Conservation (phyloP, 2,113 vertebrate species). For the Macroglossus sobrinus region DNA sequence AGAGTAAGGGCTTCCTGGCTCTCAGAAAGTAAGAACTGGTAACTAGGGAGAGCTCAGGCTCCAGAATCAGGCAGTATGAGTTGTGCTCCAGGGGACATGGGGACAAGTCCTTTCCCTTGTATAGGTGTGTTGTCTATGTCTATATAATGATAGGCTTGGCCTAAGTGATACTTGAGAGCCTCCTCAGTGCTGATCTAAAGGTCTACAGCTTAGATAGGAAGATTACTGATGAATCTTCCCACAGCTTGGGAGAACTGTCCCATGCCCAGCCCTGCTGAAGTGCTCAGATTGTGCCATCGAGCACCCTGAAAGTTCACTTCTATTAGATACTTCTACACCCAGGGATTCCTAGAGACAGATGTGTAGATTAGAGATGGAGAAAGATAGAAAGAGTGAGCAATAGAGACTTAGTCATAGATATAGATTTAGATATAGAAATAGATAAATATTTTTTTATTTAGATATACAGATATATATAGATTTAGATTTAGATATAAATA, state of each 20-base stretch:
- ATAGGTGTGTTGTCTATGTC: accelerated
- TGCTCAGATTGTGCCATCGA: neutral
- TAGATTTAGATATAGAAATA: neutral
- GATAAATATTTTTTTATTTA: neutral
- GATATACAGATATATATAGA: neutral
- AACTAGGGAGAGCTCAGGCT: neutral
- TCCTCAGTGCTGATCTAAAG: neutral
- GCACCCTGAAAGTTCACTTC: neutral
- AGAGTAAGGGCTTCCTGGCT: neutral
- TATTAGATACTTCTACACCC: neutral
- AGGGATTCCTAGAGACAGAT: neutral
- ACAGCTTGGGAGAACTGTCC: neutral
- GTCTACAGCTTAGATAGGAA: neutral
- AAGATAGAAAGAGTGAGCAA: neutral
- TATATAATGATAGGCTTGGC: neutral
- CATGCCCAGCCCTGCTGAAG: accelerated
- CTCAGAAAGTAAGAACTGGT: accelerated
- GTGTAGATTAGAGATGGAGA: neutral
- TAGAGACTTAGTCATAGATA: neutral
- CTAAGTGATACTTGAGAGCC: neutral
- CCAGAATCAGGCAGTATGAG: neutral
- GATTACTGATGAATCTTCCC: neutral
- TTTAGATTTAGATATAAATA: neutral
- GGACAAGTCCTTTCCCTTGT: neutral
- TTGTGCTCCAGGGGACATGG: neutral